Base-by-base conservation (phyloP, 2,888 invertebrate genomes). In the Blastobasis lacticolella region DNA sequence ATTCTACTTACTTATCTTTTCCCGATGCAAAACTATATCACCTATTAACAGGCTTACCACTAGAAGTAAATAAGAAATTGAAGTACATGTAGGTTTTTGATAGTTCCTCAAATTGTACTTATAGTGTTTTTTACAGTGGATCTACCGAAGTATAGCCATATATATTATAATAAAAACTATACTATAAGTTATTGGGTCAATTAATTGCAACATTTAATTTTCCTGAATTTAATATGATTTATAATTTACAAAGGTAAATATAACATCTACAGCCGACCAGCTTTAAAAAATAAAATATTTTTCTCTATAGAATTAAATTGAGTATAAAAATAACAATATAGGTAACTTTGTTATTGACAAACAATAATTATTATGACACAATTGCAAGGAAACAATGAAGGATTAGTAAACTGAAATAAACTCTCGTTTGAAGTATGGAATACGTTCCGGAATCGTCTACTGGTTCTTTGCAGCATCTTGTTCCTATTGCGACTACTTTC, bases 381-480 rank as follows among this genome's bases (percentile, higher is more conserved):
- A 82, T 56, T 62, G 77, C 60, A 61, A 75, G 67, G 64, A 79
- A 52, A 37, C 71, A 69, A 64, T 71, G 64, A 57, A 78, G 63
- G 58, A 63, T 56, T 58, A 80, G 46, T 54, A 86, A 59, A 67
- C 70, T 70, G 54, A 73, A 63, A 51, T 73, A 57, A 46, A 78
- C 54, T 52, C 68, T 66, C 54, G 58, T 62, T 6, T 66, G 57
- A 51, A 62, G 44, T 55, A 78, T 61, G 9, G 79, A 71, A 49
- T 68, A 62, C 0, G 78, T 60, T 7, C 84, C 76, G 4, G 82
- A 82, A 57, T 88, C 88, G 1, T 88, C 88, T 5, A 74, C 73
- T 10, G 77, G 77, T 55, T 89, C 89, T 69, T 94, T 94, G 66
- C 95, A 95, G 69, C 95, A 95, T 66, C 92, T 91, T 4, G 91